Base-by-base conservation (phyloP, 2,888 invertebrate species). In the Bellardia bayeri region DNA sequence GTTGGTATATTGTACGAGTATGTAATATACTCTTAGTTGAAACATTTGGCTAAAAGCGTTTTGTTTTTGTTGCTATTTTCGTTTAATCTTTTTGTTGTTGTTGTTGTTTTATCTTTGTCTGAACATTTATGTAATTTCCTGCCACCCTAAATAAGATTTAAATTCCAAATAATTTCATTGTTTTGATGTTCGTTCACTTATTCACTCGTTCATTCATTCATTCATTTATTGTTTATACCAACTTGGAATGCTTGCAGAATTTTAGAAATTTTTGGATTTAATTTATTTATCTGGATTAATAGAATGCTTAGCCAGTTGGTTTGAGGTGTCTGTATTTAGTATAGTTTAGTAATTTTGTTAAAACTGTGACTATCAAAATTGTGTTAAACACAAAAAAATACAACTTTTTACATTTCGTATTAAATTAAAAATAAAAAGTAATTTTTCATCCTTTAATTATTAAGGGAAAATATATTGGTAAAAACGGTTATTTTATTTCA, bases 111-210 rank as follows among this genome's bases (percentile, higher is more conserved):
- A 1, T 42, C 49, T 58, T 63, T 85, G 84, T 80, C 74, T 68
- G 13, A 30, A 13, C n/a, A 84, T 74, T 84, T 58, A 71, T 58
- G 66, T 66, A 72, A 84, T 84, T 84, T 84, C 78, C 49, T 71
- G 63, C 33, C 66, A 37, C 42, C 64, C 30, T 8, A 58, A 58
- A 56, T 40, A 49, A 37, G 7, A 72, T 72, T 72, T 66, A 51
- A 78, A 72, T 78, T 71, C n/a, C 14, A 13, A 64, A 78, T 66
- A 71, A 78, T 71, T 83, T 64, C 16, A n/a, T 54, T 83, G 40
- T 71, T 45, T 66, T 49, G n/a, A 7, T 69, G 69, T 33, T 76
- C 1, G 16, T 51, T 82, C 33, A 30, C 30, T 51, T 6, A 61
- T 14, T 61, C 33, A 14, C 30, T 61, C 11, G 23, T 3, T 23